Percentiles rank a stretch among this genome's conserved stretches.
phyloP scores from a whole-genome alignment of 2,113 vertebrate species.

The Falco punctatus region DNA sequence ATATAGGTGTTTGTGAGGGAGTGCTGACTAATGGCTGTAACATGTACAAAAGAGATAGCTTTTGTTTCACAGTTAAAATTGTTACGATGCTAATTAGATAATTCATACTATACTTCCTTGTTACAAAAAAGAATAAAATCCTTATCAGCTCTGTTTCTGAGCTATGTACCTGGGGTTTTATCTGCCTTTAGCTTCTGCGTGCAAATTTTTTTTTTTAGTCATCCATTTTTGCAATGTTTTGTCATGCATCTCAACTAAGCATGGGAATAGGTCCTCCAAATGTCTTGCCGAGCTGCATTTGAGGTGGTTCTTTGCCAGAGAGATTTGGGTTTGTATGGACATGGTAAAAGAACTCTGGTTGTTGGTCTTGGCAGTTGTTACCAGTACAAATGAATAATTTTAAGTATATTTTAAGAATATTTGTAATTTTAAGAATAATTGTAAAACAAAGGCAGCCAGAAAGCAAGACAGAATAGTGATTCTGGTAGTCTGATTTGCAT shows the following conservation, averaged over 20 bases:
- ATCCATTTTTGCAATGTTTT: not conserved
- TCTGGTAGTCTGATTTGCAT: not conserved
- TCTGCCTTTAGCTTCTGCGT: not conserved
- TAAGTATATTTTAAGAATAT: not conserved
- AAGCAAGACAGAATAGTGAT: not conserved
- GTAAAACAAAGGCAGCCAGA: not conserved
- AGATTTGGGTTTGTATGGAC: not conserved
- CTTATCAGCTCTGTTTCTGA: not conserved
- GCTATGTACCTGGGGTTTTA: not conserved
- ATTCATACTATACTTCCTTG: not conserved
- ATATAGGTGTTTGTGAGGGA: not conserved
- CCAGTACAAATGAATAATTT: not conserved
- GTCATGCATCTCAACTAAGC: not conserved
- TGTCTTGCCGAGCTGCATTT: not conserved
- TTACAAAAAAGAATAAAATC: not conserved
- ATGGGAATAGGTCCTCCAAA: not conserved
- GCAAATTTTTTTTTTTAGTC: not conserved
- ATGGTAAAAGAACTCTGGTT: not conserved
- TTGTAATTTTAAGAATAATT: too few relatives aligned
- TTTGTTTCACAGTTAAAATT: not conserved
- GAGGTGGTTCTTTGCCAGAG: not conserved
- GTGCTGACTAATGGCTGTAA: not conserved
- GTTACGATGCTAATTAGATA: not conserved
- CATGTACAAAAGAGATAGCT: not conserved
- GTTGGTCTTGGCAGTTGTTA: not conserved